These are phyloP conservation scores for Rallus limicola DNA, from an alignment of 2,113 vertebrate genomes.

Conservation along the genomic window DNA sequence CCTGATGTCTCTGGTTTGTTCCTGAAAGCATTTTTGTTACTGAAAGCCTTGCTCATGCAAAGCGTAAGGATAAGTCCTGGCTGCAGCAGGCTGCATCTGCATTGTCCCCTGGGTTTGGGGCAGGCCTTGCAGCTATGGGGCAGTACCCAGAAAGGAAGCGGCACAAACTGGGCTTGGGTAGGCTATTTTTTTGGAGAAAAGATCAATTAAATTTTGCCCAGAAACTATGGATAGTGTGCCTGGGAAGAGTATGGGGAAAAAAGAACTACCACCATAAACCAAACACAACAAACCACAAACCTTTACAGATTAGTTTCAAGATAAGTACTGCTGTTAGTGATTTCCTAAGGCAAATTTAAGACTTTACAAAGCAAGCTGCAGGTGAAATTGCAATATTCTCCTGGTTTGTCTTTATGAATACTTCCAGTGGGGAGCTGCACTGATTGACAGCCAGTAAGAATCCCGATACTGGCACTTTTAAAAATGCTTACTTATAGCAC, in stretches of 20 bases:
- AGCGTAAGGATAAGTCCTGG: neutral
- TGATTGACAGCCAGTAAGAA: neutral
- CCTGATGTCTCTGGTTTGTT: neutral
- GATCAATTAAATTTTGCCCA: accelerated
- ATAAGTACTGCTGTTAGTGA: neutral
- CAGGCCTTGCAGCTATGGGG: neutral
- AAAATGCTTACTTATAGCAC: neutral
- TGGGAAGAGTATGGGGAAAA: neutral
- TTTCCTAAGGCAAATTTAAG: neutral
- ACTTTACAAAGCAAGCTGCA: neutral
- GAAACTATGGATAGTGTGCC: accelerated
- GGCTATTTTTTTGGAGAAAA: neutral
- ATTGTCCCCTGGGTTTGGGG: accelerated
- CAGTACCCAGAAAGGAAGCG: accelerated
- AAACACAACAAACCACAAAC: neutral
- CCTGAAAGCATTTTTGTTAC: neutral
- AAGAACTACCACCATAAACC: neutral
- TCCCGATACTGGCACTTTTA: neutral
- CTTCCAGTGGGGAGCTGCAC: neutral
- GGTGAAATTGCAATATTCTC: neutral
- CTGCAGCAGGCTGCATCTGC: accelerated
- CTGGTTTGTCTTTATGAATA: neutral
- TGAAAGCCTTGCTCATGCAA: neutral
- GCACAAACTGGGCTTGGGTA: neutral
- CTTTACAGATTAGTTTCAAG: neutral